Conservation (phyloP, 2,113 vertebrate species). For the Scophthalmus maximus region DNA sequence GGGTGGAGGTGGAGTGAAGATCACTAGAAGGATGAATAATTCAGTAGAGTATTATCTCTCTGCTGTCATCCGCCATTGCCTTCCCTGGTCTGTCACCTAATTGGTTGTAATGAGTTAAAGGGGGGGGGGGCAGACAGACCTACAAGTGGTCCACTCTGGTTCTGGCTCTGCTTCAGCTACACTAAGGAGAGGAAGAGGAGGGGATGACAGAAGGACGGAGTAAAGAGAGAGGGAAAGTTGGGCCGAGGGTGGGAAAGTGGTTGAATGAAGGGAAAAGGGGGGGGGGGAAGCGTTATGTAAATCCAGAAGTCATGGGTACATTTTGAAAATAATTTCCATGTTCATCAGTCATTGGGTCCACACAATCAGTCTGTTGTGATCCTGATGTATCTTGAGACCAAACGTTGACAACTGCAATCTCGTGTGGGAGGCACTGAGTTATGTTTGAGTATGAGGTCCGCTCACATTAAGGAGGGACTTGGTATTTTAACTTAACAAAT, state of each 20-base stretch:
- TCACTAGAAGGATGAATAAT: constrained; percentile 67
- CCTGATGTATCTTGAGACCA: not conserved
- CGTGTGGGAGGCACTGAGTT: constrained; percentile 11
- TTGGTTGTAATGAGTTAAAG: constrained; percentile 72
- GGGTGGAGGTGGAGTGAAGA: constrained; percentile 11
- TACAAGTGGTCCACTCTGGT: constrained; percentile 52
- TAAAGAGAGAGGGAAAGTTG: not conserved
- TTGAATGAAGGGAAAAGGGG: no score
- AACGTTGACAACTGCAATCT: constrained; percentile 9
- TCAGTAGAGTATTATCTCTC: constrained; percentile 62
- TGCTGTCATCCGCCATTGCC: constrained; percentile 34
- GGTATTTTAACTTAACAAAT: constrained; percentile 10
- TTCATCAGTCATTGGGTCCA: not conserved
- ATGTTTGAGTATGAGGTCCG: not conserved
- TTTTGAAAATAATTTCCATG: not conserved
- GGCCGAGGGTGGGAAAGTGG: not conserved
- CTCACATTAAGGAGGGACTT: constrained; percentile 10
- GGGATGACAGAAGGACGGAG: not conserved
- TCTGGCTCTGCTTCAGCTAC: constrained; percentile 26
- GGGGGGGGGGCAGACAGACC: constrained; percentile 45
- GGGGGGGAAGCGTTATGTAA: no score
- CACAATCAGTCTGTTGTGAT: not conserved
- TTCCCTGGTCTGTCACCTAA: constrained; percentile 58
- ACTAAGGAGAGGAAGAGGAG: constrained; percentile 13
- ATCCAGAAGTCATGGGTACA: no score